Evolutionary conservation across 2,113 vertebrate genomes (phyloP).

Genomic region (Saimiri boliviensis): DNA sequence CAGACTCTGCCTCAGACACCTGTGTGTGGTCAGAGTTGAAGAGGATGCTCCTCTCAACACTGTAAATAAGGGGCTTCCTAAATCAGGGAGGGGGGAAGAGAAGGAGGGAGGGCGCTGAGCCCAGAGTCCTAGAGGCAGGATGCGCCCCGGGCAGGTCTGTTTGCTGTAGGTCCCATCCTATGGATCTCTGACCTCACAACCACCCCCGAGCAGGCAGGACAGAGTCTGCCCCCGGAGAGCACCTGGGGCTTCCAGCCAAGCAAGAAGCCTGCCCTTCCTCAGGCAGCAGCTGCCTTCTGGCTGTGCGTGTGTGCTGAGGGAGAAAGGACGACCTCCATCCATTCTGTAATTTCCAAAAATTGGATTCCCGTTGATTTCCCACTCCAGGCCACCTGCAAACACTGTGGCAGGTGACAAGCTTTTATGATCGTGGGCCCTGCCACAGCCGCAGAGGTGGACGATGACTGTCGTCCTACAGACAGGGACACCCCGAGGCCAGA

Average conservation of each 20-base stretch:
- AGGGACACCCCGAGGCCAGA: accelerated
- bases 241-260: accelerated
- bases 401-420: not conserved
- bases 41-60: not conserved
- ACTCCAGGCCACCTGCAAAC: not conserved
- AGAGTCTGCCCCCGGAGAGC: too few relatives aligned
- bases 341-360: not conserved
- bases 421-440: accelerated
- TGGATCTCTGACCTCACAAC: too few relatives aligned
- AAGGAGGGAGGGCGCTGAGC: too few relatives aligned
- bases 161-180: not conserved
- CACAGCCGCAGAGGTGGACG: accelerated
- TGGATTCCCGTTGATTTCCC: accelerated
- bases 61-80: not conserved
- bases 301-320: accelerated
- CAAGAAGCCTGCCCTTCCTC: accelerated
- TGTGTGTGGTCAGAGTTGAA: accelerated
- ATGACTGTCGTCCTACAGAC: accelerated
- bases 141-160: not conserved
- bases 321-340: accelerated
- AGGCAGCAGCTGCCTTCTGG: not conserved
- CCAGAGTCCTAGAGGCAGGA: not conserved
- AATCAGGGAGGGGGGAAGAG: not conserved
- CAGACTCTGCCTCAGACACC: not conserved
- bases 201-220: too few relatives aligned